These are phyloP conservation scores for Rhea pennata DNA, from an alignment of 2,113 vertebrate species.

Conservation along the genomic window DNA sequence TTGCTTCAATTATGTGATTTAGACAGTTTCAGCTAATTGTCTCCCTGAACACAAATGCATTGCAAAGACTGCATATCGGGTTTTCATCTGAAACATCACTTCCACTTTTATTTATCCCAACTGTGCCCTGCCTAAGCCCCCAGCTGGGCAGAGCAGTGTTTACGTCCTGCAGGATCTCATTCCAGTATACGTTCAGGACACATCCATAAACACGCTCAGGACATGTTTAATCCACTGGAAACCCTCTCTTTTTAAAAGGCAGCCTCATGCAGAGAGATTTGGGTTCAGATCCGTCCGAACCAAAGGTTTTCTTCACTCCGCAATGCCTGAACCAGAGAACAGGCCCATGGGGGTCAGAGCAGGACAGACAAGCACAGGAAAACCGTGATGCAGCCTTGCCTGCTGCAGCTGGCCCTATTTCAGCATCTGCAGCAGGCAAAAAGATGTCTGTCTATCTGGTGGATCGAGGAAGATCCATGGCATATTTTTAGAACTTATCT, in stretches of 20 bases:
- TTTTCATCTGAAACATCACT: neutral
- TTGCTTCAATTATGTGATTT: neutral
- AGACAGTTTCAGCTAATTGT: neutral
- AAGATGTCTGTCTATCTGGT: neutral
- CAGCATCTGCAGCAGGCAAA: neutral
- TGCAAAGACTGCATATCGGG: neutral
- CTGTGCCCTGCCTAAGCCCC: neutral
- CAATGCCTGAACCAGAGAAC: neutral
- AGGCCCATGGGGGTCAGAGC: neutral
- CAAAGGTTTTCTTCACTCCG: neutral
- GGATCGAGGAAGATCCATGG: neutral
- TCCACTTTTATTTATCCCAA: neutral
- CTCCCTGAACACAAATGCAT: neutral
- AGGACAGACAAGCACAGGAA: rapidly evolving
- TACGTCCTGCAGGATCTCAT: neutral
- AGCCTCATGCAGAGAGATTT: neutral
- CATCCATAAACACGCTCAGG: rapidly evolving
- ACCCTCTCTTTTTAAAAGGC: neutral
- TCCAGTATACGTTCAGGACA: neutral
- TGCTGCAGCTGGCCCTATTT: neutral
- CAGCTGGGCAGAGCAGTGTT: neutral
- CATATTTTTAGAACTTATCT: neutral
- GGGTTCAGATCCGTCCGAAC: neutral
- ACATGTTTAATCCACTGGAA: neutral
- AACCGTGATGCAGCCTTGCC: neutral